Percentiles rank a stretch among this genome's conserved stretches.
phyloP scores from a whole-genome alignment of 2,797 vertebrate species.

The Melanotaenia pygmaea region DNA sequence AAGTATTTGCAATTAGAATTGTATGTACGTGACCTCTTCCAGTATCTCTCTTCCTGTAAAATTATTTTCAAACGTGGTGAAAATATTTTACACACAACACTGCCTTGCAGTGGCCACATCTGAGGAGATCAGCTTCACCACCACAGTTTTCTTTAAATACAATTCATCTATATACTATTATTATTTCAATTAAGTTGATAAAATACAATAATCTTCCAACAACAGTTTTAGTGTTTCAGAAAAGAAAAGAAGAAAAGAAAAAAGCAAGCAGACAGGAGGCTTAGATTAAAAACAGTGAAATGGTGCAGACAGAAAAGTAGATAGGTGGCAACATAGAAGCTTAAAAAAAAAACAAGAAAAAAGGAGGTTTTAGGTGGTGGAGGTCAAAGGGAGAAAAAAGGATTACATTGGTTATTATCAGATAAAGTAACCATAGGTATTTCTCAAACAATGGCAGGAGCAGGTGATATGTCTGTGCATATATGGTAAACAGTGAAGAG shows the following conservation, averaged over 20 bases:
- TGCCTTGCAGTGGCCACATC: conserved; percentile 67
- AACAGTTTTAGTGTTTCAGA: no score
- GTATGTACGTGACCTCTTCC: not conserved
- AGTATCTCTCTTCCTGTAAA: conserved; percentile 49
- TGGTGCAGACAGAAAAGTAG: conserved; percentile 18
- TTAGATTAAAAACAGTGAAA: fast-evolving
- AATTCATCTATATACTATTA: not conserved
- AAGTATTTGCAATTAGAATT: conserved; percentile 7
- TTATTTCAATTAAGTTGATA: no score
- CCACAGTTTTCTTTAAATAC: not conserved
- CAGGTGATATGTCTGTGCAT: conserved; percentile 79
- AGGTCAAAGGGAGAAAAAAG: conserved; percentile 66
- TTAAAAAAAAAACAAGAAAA: conserved; percentile 14
- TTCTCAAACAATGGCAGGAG: conserved; percentile 79
- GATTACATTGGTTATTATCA: conserved; percentile 76
- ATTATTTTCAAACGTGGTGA: conserved; percentile 44
- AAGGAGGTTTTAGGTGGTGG: conserved; percentile 25
- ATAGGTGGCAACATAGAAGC: conserved; percentile 49
- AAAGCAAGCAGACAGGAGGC: not conserved
- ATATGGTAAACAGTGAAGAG: conserved; percentile 83
- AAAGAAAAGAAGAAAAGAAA: not conserved
- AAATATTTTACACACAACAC: conserved; percentile 72
- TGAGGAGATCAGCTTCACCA: conserved; percentile 51
- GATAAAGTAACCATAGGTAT: conserved; percentile 80
- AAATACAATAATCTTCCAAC: no score